Percentiles rank a stretch among this genome's conserved stretches.
Evolutionary conservation across 2,797 vertebrate species (phyloP).

Genomic region (Mionectes olivaceus): DNA sequence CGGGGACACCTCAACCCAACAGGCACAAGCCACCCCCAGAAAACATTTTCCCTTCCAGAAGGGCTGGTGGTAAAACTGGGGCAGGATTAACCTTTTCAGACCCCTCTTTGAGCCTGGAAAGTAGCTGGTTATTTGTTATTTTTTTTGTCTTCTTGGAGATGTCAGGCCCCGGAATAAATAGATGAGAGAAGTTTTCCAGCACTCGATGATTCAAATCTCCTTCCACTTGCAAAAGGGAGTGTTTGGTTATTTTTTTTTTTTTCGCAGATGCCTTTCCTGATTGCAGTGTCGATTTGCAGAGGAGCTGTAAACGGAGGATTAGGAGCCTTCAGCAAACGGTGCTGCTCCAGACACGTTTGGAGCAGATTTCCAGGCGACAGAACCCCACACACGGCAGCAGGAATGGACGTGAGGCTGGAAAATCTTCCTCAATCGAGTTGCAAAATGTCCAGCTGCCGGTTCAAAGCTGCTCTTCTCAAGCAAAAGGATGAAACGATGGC

Average conservation of each 20-base stretch:
- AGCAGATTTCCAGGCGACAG: conserved; percentile 37
- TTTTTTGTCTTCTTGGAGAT: neutral
- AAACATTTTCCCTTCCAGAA: neutral
- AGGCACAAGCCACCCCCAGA: neutral
- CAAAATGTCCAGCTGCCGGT: neutral
- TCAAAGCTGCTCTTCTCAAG: neutral
- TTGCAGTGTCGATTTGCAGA: neutral
- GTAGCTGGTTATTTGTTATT: neutral
- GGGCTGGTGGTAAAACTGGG: neutral
- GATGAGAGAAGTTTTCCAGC: conserved; percentile 39
- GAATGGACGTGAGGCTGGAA: neutral
- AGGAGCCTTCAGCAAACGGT: neutral
- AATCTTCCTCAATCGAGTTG: neutral
- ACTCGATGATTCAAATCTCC: neutral
- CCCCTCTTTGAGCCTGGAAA: neutral
- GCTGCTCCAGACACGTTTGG: neutral
- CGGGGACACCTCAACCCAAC: neutral
- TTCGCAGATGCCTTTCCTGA: neutral
- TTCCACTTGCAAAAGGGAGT: neutral
- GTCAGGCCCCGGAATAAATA: conserved; percentile 7
- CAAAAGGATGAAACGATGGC: neutral
- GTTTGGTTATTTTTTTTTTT: neutral
- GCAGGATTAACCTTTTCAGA: conserved; percentile 32
- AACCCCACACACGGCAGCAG: neutral
- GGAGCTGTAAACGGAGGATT: neutral